phyloP scores from a whole-genome alignment of 2,888 invertebrate species.

The Hydraecia micacea region DNA sequence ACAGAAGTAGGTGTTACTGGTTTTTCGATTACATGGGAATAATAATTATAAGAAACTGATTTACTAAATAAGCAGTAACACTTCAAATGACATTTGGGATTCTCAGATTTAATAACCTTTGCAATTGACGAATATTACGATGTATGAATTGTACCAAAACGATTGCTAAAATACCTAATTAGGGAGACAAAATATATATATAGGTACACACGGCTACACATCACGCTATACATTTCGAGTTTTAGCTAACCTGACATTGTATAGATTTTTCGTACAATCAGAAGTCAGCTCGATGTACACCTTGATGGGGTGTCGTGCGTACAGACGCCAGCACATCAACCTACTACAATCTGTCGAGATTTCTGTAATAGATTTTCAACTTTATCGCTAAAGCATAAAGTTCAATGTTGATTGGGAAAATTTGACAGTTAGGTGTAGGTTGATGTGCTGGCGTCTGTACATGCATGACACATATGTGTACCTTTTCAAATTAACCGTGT shows the following conservation, averaged over 20 bases:
- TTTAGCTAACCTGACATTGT: not conserved
- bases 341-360: no score
- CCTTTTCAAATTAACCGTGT: slow-evolving; percentile 3
- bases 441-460: not conserved
- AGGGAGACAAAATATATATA: not conserved
- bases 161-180: slow-evolving; percentile 8
- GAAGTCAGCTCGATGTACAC: no score
- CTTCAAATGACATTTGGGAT: not conserved
- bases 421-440: not conserved
- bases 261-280: not conserved
- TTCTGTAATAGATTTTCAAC: no score
- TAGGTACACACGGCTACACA: not conserved
- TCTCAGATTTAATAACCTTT: slow-evolving; percentile 12
- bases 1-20: slow-evolving; percentile 14
- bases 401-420: no score
- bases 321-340: no score
- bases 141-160: not conserved
- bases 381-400: no score
- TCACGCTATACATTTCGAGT: not conserved
- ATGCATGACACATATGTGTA: not conserved
- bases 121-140: not conserved
- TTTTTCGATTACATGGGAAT: slow-evolving; percentile 18
- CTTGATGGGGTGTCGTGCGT: no score
- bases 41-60: not conserved
- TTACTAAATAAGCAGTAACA: not conserved